Evolutionary conservation across 1,140 invertebrate species (phyloP), one percentile per base, ranked within the genome.

Genomic region (Drosophila carrolli): DNA sequence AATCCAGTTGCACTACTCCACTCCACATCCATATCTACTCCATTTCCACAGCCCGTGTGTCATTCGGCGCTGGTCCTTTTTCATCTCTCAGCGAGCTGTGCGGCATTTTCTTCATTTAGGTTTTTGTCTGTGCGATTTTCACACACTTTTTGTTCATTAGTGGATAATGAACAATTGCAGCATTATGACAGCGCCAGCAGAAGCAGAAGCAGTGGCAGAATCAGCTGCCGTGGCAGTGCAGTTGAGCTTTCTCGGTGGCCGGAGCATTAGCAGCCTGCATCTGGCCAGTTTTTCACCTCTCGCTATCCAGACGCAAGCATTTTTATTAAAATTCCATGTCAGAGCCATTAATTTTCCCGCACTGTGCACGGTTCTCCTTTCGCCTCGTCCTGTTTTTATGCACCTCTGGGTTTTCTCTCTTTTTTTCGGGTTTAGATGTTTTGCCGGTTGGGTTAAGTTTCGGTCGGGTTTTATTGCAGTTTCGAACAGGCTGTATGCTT

Each of bases 91-190:
- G 65, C 56, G 74, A 66, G 47, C 76, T 78, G 76, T 89, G 84
- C 84, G 72, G 83, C 84, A 84, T 83, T 89, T 88, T 88, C 83
- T 83, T 88, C 74, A 84, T 85, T 80, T 84, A 85, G 73, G 81
- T 84, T 85, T 82, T 81, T 85, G 81, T 85, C 76, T 80, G 81
- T 85, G 77, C 67, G 67, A 78, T 81, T 75, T 83, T 73, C 79
- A 84, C 70, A 81, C 74, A 89, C 77, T 89, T 89, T 89, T 89
- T 89, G 84, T 89, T 89, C 84, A 89, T 89, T 89, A 89, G 84
- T 89, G 84, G 84, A 89, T 89, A 89, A 89, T 89, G 84, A 89
- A 88, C 84, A 88, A 88, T 88, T 88, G 84, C 84, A 89, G 84
- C 84, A 89, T 88, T 88, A 88, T 88, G 84, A 88, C 84, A 88